Evolutionary conservation across 2,797 vertebrate species (phyloP).

Genomic region (Toxotes lorentzi): DNA sequence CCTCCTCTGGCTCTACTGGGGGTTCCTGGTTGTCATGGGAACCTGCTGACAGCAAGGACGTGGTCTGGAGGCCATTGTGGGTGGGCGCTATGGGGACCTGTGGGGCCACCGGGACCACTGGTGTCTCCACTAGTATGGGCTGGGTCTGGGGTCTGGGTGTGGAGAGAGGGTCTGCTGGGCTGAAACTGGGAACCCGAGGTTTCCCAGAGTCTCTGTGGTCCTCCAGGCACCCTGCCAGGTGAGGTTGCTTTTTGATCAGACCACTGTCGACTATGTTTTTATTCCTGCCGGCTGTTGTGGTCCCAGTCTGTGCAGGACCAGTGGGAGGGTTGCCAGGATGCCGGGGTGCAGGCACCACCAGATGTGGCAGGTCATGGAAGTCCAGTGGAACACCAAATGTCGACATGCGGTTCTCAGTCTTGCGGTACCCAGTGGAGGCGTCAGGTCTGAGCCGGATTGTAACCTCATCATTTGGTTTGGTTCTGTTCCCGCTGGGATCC

Average conservation of each 20-base stretch:
- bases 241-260: constrained; percentile 54
- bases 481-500: constrained; percentile 39
- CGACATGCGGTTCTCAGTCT: constrained; percentile 86
- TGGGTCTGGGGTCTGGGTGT: constrained; percentile 41
- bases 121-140: constrained; percentile 76
- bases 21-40: constrained; percentile 22
- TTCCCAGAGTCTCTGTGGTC: constrained; percentile 49
- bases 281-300: constrained; percentile 6
- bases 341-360: constrained; percentile 14
- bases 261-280: constrained; percentile 25
- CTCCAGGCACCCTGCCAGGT: constrained; percentile 5
- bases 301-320: constrained; percentile 17
- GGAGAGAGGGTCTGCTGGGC: constrained; percentile 73
- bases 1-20: constrained; percentile 12
- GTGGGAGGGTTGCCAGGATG: constrained; percentile 14
- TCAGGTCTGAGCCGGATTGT: constrained; percentile 76
- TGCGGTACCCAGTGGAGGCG: constrained; percentile 44
- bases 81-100: neutral
- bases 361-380: constrained; percentile 57
- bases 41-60: neutral
- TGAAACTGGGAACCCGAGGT: constrained; percentile 76
- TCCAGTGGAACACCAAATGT: constrained; percentile 83
- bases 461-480: constrained; percentile 75
- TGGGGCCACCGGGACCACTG: constrained; percentile 34
- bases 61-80: neutral